phyloP scores from a whole-genome alignment of 2,888 invertebrate species.

The Rhopalosiphum nymphaeae region DNA sequence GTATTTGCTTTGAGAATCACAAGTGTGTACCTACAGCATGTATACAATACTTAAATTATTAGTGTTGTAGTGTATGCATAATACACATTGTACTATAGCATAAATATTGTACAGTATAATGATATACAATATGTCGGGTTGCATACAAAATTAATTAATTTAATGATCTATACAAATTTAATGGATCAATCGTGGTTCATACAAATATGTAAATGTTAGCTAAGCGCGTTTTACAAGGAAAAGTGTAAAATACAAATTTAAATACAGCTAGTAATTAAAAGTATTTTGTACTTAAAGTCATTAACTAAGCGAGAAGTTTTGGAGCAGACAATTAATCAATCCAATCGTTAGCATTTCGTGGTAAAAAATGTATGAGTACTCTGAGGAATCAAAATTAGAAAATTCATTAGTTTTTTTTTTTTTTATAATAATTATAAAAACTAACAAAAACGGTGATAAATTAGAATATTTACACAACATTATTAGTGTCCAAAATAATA shows the following conservation, averaged over 20 bases:
- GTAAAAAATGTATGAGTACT: neutral
- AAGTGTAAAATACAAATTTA: neutral
- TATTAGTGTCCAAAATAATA: neutral
- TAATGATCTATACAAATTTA: neutral
- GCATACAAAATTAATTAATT: neutral
- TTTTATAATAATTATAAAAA: neutral
- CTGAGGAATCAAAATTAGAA: neutral
- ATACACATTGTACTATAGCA: neutral
- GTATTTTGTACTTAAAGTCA: neutral
- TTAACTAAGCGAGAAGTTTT: neutral
- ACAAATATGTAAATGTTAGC: neutral
- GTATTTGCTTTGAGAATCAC: neutral
- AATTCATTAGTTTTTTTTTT: neutral
- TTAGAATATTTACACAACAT: neutral
- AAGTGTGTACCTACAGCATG: neutral
- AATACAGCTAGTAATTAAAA: neutral
- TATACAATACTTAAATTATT: neutral
- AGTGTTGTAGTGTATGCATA: neutral
- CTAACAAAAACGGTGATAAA: neutral
- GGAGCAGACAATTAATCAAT: neutral
- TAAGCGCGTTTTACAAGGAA: neutral
- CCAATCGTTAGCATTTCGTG: neutral
- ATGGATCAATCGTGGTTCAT: neutral
- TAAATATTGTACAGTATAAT: neutral
- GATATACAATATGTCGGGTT: neutral